Evolutionary conservation across 2,113 vertebrate species (phyloP).

Genomic region (Cygnus atratus): DNA sequence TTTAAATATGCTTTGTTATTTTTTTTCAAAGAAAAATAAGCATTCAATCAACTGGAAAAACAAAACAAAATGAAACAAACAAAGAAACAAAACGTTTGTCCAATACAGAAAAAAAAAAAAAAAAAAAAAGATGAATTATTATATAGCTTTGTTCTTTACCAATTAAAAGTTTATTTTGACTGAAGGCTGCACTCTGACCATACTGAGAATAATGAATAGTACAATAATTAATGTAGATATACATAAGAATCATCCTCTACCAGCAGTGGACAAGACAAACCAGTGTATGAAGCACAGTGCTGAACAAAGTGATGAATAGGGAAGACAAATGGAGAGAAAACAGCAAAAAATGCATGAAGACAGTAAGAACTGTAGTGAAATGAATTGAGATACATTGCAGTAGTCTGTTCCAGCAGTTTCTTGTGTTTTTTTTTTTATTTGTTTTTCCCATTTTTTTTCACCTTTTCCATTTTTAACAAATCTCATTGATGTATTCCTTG

Average conservation of each 20-base stretch:
- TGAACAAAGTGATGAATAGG: not conserved
- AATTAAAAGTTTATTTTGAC: not conserved
- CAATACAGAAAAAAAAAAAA: no score
- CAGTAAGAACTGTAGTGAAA: not conserved
- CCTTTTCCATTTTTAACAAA: not conserved
- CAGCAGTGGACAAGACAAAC: not conserved
- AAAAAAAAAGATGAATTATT: not conserved
- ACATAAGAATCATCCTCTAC: not conserved
- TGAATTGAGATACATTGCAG: rapidly evolving
- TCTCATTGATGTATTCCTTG: not conserved
- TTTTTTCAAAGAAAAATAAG: not conserved
- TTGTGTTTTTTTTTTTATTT: not conserved
- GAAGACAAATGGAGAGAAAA: not conserved
- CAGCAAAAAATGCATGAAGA: not conserved
- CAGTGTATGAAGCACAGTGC: not conserved
- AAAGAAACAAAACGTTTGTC: not conserved
- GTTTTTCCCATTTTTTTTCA: not conserved
- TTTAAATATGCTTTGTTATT: not conserved
- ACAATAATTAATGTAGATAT: not conserved
- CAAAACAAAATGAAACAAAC: not conserved
- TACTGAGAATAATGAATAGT: not conserved
- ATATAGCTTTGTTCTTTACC: not conserved
- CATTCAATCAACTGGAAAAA: not conserved
- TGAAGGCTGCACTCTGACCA: not conserved
- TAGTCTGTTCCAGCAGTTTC: not conserved